Conservation (phyloP, 2,888 invertebrate species). For the Rhimphoctona megacephalus region DNA sequence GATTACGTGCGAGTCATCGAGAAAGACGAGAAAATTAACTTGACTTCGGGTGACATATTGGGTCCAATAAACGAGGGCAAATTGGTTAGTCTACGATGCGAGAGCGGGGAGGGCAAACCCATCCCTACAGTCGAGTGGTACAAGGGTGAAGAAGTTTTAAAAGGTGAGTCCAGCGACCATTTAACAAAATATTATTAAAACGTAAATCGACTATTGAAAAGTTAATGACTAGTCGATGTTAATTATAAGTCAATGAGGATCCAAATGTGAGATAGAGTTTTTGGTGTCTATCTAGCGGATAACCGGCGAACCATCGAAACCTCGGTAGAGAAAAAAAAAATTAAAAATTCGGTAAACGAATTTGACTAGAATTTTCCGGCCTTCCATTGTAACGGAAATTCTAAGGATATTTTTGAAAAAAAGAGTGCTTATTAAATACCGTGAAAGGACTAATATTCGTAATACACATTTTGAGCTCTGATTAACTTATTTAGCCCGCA, state of each 20-base stretch:
- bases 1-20: slow-evolving; percentile 90
- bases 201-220: neutral
- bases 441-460: neutral
- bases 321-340: neutral
- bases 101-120: slow-evolving; percentile 93
- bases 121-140: slow-evolving; percentile 94
- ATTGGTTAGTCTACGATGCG: slow-evolving; percentile 89
- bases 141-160: slow-evolving; percentile 87
- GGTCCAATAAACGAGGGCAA: slow-evolving; percentile 91
- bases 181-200: neutral
- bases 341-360: neutral
- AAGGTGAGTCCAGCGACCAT: slow-evolving; percentile 77
- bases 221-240: neutral
- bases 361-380: neutral
- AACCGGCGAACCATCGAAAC: neutral
- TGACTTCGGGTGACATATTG: slow-evolving; percentile 88
- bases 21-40: slow-evolving; percentile 86
- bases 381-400: neutral
- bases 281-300: neutral
- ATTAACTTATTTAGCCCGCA: slow-evolving; percentile 33
- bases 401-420: neutral
- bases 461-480: slow-evolving; percentile 10
- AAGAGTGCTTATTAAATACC: neutral
- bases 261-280: neutral
- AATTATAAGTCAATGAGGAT: neutral